Percentiles rank a stretch among this genome's conserved stretches.
Evolutionary conservation across 1,140 invertebrate genomes (phyloP).

Genomic region (Cotesia glomerata): DNA sequence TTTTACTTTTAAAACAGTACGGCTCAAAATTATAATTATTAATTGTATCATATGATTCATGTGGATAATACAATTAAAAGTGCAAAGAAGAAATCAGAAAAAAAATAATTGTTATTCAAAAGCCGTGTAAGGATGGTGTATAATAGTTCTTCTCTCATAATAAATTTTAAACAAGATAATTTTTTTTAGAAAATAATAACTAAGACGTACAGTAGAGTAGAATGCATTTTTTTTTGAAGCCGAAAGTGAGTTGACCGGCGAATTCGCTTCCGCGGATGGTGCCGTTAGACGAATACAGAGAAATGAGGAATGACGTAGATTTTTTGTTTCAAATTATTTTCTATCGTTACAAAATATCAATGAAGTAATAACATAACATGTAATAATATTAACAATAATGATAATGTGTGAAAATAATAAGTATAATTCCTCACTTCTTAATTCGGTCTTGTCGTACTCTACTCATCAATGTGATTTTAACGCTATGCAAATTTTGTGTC

Average conservation of each 20-base stretch:
- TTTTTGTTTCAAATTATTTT: conserved; percentile 12
- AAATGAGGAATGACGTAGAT: conserved; percentile 18
- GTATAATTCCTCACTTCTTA: conserved; percentile 11
- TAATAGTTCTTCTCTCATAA: conserved; percentile 46
- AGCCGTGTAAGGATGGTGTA: neutral
- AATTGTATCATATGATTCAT: neutral
- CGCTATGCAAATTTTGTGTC: conserved; percentile 55
- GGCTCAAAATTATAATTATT: neutral
- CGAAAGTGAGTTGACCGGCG: conserved; percentile 9
- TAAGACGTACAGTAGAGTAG: conserved; percentile 21
- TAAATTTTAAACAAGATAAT: conserved; percentile 59
- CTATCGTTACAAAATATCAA: neutral
- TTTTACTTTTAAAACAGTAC: neutral
- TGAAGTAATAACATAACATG: neutral
- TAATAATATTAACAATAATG: conserved; percentile 11
- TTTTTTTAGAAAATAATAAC: conserved; percentile 24
- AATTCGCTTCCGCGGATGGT: neutral
- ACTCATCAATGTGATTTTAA: conserved; percentile 61
- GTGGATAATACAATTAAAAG: neutral
- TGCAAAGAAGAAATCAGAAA: conserved; percentile 35
- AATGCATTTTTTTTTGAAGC: conserved; percentile 25
- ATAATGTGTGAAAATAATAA: conserved; percentile 22
- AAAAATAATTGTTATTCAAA: neutral
- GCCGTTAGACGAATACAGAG: neutral
- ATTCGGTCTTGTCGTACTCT: conserved; percentile 36